A percentile compares a stretch with the other conserved stretches of the same genome.
Evolutionary conservation across 2,888 invertebrate species (phyloP).

Genomic region (Zhengitettix transpicula): DNA sequence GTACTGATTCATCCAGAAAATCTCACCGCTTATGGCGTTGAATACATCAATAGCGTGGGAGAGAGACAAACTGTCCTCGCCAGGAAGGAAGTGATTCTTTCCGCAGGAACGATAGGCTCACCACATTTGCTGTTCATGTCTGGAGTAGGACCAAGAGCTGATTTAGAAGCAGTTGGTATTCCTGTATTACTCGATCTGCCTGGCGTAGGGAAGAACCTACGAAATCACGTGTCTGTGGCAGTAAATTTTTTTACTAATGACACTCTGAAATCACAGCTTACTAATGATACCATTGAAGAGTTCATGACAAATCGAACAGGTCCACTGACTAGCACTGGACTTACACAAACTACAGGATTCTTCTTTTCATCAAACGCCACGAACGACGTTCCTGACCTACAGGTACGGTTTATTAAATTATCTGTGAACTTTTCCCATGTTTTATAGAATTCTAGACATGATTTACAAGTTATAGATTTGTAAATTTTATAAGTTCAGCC

Average conservation of each 20-base stretch:
- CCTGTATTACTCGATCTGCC: constrained; percentile 31
- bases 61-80: constrained; percentile 32
- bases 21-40: constrained; percentile 27
- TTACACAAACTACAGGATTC: constrained; percentile 47
- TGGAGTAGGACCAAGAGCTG: constrained; percentile 36
- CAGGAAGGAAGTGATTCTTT: constrained; percentile 65
- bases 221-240: constrained; percentile 31
- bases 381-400: constrained; percentile 63
- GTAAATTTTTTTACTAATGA: constrained; percentile 16
- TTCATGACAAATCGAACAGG: constrained; percentile 24
- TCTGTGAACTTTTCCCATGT: no score
- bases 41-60: constrained; percentile 18
- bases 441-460: no score
- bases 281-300: constrained; percentile 21
- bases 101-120: constrained; percentile 74
- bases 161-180: constrained; percentile 35
- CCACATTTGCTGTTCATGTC: constrained; percentile 83
- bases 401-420: constrained; percentile 17
- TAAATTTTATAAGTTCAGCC: no score
- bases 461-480: no score
- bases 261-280: constrained; percentile 19
- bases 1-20: constrained; percentile 30
- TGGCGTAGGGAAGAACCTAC: constrained; percentile 32
- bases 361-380: constrained; percentile 59
- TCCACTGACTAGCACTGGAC: constrained; percentile 25